Conservation (phyloP, 2,888 invertebrate species). For the Habrosyne pyritoides region DNA sequence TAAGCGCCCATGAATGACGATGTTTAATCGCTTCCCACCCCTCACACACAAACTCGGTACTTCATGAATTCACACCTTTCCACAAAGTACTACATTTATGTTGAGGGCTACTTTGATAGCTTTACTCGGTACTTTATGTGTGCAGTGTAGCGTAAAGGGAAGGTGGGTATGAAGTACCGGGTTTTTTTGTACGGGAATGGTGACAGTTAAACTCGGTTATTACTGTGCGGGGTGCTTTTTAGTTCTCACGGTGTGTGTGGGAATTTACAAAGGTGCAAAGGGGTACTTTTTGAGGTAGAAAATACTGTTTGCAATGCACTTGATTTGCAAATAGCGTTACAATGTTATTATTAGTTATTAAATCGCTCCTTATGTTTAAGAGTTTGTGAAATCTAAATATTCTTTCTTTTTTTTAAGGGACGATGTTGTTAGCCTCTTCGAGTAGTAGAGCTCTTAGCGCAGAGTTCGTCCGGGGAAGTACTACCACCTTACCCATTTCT, state of each 20-base stretch:
- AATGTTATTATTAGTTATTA: not conserved
- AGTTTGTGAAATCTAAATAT: too few relatives aligned
- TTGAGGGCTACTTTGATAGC: constrained; percentile 27
- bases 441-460: too few relatives aligned
- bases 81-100: constrained; percentile 55
- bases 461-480: too few relatives aligned
- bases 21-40: constrained; percentile 31
- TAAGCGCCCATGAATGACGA: constrained; percentile 57
- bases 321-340: constrained; percentile 15
- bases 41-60: constrained; percentile 43
- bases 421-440: too few relatives aligned
- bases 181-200: constrained; percentile 50
- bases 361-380: not conserved
- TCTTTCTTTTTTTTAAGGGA: too few relatives aligned
- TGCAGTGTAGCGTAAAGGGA: constrained; percentile 56
- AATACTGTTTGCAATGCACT: constrained; percentile 42
- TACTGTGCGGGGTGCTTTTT: constrained; percentile 61
- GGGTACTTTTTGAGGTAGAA: constrained; percentile 40
- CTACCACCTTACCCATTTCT: too few relatives aligned
- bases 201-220: constrained; percentile 56
- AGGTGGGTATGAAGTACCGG: constrained; percentile 49
- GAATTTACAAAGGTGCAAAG: constrained; percentile 78
- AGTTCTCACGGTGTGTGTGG: constrained; percentile 81
- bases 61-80: constrained; percentile 53
- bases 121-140: constrained; percentile 52